Evolutionary conservation across 2,888 invertebrate species (phyloP), one percentile per base, ranked within the genome.

Genomic region (Ypsolopha scabrella): DNA sequence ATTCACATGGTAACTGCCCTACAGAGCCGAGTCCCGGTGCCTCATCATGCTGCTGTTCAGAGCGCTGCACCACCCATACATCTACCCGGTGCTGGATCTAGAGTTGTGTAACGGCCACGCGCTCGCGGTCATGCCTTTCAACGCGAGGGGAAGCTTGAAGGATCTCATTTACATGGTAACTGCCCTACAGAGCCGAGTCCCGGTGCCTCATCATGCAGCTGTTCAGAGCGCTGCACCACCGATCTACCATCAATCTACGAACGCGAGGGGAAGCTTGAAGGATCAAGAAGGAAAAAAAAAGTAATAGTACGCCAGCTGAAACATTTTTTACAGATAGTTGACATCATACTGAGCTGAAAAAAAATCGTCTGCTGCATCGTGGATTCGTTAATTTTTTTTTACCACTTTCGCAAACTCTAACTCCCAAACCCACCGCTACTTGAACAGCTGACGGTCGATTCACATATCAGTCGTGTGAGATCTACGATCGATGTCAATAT

Each of bases 181-280:
- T 92, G 92, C 61, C 89, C 93, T 1, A 88, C 94, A 60, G 91
- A 90, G 60, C 90, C 90, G 58, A 89, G 88, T 93, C 93, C 1
- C 87, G 91, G 52, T 88, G 88, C 39, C 89, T 91, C 41, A 88
- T 96, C 43, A 89, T 94, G 80, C 94, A 95, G 69, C 82, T 97
- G 58, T 94, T 97, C 68, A 89, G 94, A 51, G 92, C 93, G 9
- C 88, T 96, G 43, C 96, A 97, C 73, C 97, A 97, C 78, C 97
- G 97, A 0, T 97, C 96, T 73, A 94, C 97, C 58, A 95, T 94
- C 90, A 94, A 63, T 96, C 96, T 0, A 92, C 95, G 60, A 95
- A 95, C 72, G 90, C 91, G 35, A 88, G 91, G 57, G 97, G 97
- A 50, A 96, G 95, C 64, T 87, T 97, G 52, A 96, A 95, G 77